Conservation (phyloP, 2,797 vertebrate species). For the Acipenser ruthenus region DNA sequence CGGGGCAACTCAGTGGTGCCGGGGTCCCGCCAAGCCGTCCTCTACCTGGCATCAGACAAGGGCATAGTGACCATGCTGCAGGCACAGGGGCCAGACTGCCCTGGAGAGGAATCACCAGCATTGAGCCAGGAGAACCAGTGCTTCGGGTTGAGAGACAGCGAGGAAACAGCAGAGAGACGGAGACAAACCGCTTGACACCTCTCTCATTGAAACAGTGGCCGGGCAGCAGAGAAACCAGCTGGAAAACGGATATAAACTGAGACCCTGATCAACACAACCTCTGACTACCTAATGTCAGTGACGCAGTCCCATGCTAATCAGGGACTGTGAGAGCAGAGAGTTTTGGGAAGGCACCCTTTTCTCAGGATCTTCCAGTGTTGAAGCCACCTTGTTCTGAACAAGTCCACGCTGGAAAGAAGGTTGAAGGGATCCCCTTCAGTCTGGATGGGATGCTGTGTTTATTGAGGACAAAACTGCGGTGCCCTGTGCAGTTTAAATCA, state of each 20-base stretch:
- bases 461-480: too few relatives aligned
- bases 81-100: not conserved
- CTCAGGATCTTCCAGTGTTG: too few relatives aligned
- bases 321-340: too few relatives aligned
- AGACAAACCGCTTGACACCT: not conserved
- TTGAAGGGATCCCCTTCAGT: too few relatives aligned
- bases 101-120: slow-evolving; percentile 1
- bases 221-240: not conserved
- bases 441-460: too few relatives aligned
- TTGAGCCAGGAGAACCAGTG: slow-evolving; percentile 4
- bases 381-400: too few relatives aligned
- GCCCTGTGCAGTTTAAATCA: too few relatives aligned
- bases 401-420: too few relatives aligned
- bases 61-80: not conserved
- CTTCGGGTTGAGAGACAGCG: not conserved
- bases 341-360: too few relatives aligned
- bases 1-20: not conserved
- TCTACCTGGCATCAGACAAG: slow-evolving; percentile 4
- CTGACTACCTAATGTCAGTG: too few relatives aligned
- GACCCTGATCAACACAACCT: not conserved
- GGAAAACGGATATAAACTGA: not conserved
- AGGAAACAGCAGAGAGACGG: not conserved
- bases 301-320: too few relatives aligned
- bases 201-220: not conserved
- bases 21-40: not conserved